Evolutionary conservation across 2,797 vertebrate genomes (phyloP), one percentile per base, ranked within the genome.

Genomic region (Oreortyx pictus): DNA sequence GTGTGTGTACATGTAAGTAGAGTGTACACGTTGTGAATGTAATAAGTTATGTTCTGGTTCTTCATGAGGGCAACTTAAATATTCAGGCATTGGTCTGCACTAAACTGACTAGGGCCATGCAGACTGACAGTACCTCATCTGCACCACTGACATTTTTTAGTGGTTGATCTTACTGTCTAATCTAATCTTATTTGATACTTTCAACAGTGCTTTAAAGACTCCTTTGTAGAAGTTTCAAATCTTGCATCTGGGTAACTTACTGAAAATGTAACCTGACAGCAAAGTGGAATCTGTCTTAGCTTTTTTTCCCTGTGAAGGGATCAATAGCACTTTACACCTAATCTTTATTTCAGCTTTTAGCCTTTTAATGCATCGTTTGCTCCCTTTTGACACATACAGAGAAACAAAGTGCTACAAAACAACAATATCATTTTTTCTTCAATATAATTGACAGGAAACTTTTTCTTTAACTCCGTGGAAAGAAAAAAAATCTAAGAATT

Each of bases 261-360:
- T 93, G 95, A 96, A 97, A 97, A 97, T 97, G 72, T 93, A 95
- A 96, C 66, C 50, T 96, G 97, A 97, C 96, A 97, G 93, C 8
- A 0, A 56, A 82, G 89, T 94, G 86, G 94, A 96, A 96, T 96
- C 94, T 95, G 91, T 94, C 84, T 85, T 86, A 80, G 75, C 89
- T 95, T 93, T 91, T 96, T 96, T 95, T 96, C 1, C 39, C 13
- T 41, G 41, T 92, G 91, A 90, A 95, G 92, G 94, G 95, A 98
- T 97, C 97, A 97, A 96, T 97, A 97, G 94, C 97, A 96, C 97
- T 98, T 98, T 97, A 92, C 96, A 97, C 97, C 95, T 97, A 96
- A 96, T 92, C 80, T 94, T 96, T 97, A 97, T 93, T 96, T 97
- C 82, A 88, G 96, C 97, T 98, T 97, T 97, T 94, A 95, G 94